A percentile compares a stretch with the other conserved stretches of the same genome.
Conservation (phyloP, 2,797 vertebrate species). For the Craterocephalus amniculus region DNA sequence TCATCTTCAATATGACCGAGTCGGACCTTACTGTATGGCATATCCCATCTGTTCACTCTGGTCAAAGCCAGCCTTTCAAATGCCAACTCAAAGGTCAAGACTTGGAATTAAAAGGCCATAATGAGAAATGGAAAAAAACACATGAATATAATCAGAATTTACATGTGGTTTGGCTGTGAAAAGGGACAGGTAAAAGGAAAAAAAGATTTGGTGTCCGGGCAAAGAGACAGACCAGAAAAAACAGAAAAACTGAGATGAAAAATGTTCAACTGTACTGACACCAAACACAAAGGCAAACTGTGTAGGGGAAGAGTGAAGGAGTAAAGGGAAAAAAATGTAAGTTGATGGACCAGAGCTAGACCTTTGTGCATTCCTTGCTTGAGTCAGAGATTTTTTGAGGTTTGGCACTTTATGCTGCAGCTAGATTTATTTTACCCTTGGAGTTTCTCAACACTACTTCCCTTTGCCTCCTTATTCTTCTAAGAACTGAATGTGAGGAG, state of each 20-base stretch:
- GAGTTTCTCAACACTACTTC: conserved; percentile 54
- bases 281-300: conserved; percentile 53
- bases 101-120: conserved; percentile 16
- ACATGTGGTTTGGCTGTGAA: conserved; percentile 20
- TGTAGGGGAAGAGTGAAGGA: conserved; percentile 29
- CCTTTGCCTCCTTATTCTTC: conserved; percentile 39
- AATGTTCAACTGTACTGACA: conserved; percentile 33
- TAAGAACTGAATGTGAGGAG: conserved; percentile 35
- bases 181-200: conserved; percentile 24
- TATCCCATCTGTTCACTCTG: conserved; percentile 46
- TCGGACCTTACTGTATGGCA: conserved; percentile 46
- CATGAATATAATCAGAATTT: conserved; percentile 11
- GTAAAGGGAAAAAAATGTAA: conserved; percentile 42
- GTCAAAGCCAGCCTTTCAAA: conserved; percentile 7
- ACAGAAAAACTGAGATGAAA: conserved; percentile 38
- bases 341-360: conserved; percentile 51
- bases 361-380: conserved; percentile 60
- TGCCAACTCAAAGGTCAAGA: conserved; percentile 33
- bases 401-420: conserved; percentile 70
- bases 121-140: conserved; percentile 9
- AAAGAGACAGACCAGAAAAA: conserved; percentile 22
- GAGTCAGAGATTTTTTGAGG: conserved; percentile 71
- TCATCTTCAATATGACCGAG: conserved; percentile 50
- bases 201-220: conserved; percentile 15
- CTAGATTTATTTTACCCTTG: conserved; percentile 70